Conservation (phyloP, 1,140 invertebrate species). For the Yoshiicerus persimilis region DNA sequence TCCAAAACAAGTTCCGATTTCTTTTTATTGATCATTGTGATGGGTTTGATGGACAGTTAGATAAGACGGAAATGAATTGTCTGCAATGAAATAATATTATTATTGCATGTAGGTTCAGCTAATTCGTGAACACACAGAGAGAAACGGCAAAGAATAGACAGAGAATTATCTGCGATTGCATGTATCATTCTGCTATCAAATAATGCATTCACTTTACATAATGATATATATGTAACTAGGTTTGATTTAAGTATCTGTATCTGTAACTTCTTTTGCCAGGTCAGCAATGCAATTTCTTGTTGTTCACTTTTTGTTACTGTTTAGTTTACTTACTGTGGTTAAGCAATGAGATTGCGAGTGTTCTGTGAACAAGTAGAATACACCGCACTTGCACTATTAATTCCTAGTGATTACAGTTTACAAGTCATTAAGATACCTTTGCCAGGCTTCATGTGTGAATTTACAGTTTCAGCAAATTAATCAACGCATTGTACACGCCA, state of each 20-base stretch:
- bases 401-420: background rate
- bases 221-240: background rate
- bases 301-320: background rate
- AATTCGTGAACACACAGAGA: background rate
- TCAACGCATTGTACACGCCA: background rate
- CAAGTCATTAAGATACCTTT: background rate
- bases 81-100: background rate
- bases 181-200: background rate
- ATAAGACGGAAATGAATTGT: slow-evolving; percentile 17
- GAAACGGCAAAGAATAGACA: background rate
- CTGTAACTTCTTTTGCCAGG: background rate
- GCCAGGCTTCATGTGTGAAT: background rate
- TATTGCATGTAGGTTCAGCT: background rate
- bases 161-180: background rate
- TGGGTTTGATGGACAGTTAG: slow-evolving; percentile 5
- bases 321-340: background rate
- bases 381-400: slow-evolving; percentile 6
- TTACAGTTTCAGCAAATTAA: background rate
- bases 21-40: slow-evolving; percentile 11
- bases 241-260: background rate
- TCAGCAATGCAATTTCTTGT: background rate
- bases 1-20: slow-evolving; percentile 13
- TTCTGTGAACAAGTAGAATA: background rate
- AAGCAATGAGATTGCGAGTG: background rate
- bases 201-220: background rate